These are phyloP conservation scores for Hylaea fasciaria DNA, from an alignment of 2,888 invertebrate genomes.

Conservation along the genomic window DNA sequence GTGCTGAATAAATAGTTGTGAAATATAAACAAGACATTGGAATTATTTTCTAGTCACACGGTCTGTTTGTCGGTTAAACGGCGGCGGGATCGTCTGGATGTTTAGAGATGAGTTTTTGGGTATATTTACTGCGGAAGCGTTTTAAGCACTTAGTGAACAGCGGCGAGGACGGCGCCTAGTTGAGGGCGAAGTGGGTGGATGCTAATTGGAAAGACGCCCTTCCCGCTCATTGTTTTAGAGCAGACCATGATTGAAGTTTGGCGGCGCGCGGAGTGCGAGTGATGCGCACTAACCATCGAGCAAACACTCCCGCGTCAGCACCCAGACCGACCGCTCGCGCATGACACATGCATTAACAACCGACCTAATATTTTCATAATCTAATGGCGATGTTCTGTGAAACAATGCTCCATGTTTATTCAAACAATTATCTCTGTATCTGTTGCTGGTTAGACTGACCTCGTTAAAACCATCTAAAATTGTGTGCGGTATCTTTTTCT, in stretches of 20 bases:
- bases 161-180: constrained; percentile 66
- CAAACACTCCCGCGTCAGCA: constrained; percentile 74
- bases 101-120: constrained; percentile 49
- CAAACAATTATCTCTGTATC: constrained; percentile 79
- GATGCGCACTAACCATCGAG: constrained; percentile 77
- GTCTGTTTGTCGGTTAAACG: constrained; percentile 58
- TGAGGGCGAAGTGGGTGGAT: constrained; percentile 77
- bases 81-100: constrained; percentile 44
- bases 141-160: constrained; percentile 72
- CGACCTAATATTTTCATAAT: constrained; percentile 85
- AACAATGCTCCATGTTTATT: constrained; percentile 80
- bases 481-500: constrained; percentile 71
- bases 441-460: constrained; percentile 82
- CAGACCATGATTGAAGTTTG: constrained; percentile 83
- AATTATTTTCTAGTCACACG: constrained; percentile 62
- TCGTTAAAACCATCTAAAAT: constrained; percentile 81
- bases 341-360: constrained; percentile 84
- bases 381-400: constrained; percentile 85
- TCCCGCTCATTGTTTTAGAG: constrained; percentile 84
- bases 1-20: constrained; percentile 65
- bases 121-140: constrained; percentile 51
- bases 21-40: constrained; percentile 64
- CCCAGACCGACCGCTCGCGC: constrained; percentile 67
- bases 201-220: constrained; percentile 82
- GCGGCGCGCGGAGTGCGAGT: constrained; percentile 67